These are phyloP conservation scores for Corbicula japonica DNA, from an alignment of 2,888 invertebrate genomes.

Conservation along the genomic window DNA sequence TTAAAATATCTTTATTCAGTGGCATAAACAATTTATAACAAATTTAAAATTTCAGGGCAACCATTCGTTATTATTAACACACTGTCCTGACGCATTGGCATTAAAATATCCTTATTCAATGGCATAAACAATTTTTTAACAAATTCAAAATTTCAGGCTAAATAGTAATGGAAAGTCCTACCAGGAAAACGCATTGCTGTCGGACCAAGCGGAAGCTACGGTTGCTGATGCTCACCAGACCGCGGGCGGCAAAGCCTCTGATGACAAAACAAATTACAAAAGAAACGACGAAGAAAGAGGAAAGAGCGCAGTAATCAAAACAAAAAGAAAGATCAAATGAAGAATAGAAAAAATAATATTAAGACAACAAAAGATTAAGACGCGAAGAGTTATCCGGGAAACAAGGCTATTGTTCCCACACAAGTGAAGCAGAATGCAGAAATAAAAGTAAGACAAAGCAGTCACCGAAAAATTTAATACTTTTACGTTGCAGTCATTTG, in stretches of 20 bases:
- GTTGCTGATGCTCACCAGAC: slow-evolving; percentile 8
- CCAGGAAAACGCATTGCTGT: slow-evolving; percentile 36
- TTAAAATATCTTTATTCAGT: no score
- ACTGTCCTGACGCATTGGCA: no score
- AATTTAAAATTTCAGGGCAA: slow-evolving; percentile 19
- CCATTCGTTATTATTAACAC: no score
- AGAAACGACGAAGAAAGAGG: slow-evolving; percentile 62
- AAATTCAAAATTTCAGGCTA: slow-evolving; percentile 15
- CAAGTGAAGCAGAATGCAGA: slow-evolving; percentile 35
- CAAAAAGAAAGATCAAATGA: slow-evolving; percentile 36
- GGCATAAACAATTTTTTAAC: no score
- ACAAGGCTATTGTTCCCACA: background rate
- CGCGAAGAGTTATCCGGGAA: no score
- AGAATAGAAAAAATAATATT: no score
- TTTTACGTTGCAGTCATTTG: no score
- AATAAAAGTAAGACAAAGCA: slow-evolving; percentile 49
- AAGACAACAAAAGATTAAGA: no score
- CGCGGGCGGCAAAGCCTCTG: background rate
- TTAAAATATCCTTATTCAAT: no score
- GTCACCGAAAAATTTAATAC: no score
- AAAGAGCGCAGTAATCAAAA: slow-evolving; percentile 42
- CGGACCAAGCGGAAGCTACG: slow-evolving; percentile 28
- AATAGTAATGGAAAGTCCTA: slow-evolving; percentile 4
- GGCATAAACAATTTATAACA: no score
- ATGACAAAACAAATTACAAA: slow-evolving; percentile 28